Base-by-base conservation (phyloP, 1,140 invertebrate genomes). In the Aleiodes sp. region DNA sequence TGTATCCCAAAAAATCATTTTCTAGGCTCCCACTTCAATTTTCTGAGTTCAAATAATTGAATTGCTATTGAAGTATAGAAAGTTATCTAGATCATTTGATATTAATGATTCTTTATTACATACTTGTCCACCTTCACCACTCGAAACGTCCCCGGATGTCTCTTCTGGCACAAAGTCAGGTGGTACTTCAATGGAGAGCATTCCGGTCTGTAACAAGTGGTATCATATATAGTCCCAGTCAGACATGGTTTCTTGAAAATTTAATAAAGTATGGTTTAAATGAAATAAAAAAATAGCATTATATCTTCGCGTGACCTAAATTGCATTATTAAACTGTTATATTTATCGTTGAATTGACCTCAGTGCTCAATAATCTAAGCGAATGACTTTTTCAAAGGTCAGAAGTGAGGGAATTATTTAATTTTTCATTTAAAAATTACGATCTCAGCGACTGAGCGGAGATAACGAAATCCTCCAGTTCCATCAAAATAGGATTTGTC, bases 141-240 rank as follows among this genome's bases (percentile, higher is more conserved):
- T 90, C 87, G 93, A 92, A 2, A 94, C 86, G 77, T 96, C 94
- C 2, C 93, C 90, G 73, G 93, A 93, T 9, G 93, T 94, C 75
- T 94, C 93, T 74, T 94, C 92, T 14, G 90, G 82, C 33, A 95
- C 88, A 77, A 96, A 94, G 80, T 95, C 94, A 7, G 94, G 94
- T 7, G 94, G 93, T 74, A 95, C 92, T 14, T 94, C 92, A 14
- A 96, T 93, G 52, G 95, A 91, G 73, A 96, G 85, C 76, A 89
- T 90, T 9, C 93, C 93, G 83, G 94, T 91, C 93, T 94, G 84
- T 16, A 87, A 86, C 43, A 46, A 46, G 19, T 16, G 43, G 43
- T 21, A 46, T 14, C 3, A 46, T 7, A 21, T 46, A 2, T 14
- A 46, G n/a, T n/a, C n/a, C 19, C 24, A 10, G 60, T 61, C 14